phyloP scores from a whole-genome alignment of 1,140 invertebrate species.

The Macrotrachela quadricornifera region DNA sequence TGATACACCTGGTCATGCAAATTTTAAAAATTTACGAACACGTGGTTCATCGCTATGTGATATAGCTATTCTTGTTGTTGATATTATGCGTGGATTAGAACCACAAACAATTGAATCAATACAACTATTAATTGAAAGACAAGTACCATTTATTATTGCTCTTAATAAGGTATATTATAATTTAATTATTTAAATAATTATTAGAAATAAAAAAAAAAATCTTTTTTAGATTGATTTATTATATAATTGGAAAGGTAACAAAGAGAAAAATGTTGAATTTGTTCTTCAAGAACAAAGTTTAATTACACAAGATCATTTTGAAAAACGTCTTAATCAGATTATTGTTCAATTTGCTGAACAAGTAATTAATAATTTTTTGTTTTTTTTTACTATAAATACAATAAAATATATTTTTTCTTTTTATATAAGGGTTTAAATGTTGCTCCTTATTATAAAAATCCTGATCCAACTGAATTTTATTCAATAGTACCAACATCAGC shows the following conservation, averaged over 20 bases:
- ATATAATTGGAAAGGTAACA: conserved; percentile 83
- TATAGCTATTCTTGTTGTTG: conserved; percentile 93
- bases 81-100: conserved; percentile 97
- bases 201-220: too few relatives aligned
- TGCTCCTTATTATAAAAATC: conserved; percentile 80
- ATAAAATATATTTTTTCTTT: too few relatives aligned
- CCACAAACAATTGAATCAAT: conserved; percentile 96
- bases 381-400: too few relatives aligned
- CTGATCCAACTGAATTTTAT: conserved; percentile 69
- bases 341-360: conserved; percentile 83
- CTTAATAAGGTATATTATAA: conserved; percentile 44
- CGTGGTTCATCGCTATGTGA: conserved; percentile 95
- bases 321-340: conserved; percentile 62
- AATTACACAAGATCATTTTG: conserved; percentile 79
- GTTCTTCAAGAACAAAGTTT: conserved; percentile 55
- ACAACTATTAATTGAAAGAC: conserved; percentile 56
- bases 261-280: conserved; percentile 67
- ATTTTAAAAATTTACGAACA: conserved; percentile 77
- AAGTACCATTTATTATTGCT: conserved; percentile 87
- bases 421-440: conserved; percentile 44
- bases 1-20: conserved; percentile 97
- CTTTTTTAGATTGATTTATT: conserved; percentile 49
- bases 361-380: conserved; percentile 44
- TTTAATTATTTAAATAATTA: too few relatives aligned
- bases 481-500: conserved; percentile 93